A percentile compares a stretch with the other conserved stretches of the same genome.
Evolutionary conservation across 2,113 vertebrate species (phyloP).

Genomic region (Melierax canorus): DNA sequence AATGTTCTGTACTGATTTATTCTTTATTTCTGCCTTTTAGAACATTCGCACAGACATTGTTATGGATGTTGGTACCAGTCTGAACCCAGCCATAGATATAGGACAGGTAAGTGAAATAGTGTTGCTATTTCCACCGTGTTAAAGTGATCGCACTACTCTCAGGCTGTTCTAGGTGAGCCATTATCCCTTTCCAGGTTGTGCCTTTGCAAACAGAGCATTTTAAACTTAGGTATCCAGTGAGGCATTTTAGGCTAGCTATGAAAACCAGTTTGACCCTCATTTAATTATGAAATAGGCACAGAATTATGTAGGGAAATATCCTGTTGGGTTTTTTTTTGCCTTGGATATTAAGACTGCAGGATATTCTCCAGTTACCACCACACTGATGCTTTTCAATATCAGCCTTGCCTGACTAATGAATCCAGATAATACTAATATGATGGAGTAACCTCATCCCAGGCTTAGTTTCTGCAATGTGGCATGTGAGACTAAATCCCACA

Average conservation of each 20-base stretch:
- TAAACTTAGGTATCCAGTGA: not conserved
- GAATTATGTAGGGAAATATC: not conserved
- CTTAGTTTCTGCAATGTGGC: not conserved
- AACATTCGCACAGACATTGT: constrained; percentile 91
- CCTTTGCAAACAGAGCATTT: not conserved
- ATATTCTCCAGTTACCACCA: not conserved
- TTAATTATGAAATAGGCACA: not conserved
- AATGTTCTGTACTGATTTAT: not conserved
- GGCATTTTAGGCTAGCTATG: not conserved
- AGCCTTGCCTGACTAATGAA: not conserved
- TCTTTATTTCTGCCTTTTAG: constrained; percentile 64
- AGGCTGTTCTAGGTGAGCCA: not conserved
- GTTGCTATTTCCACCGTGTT: not conserved
- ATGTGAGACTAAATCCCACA: not conserved
- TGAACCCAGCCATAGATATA: constrained; percentile 96
- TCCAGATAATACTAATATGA: not conserved
- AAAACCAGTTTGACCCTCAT: not conserved
- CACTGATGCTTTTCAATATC: not conserved
- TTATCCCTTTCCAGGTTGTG: not conserved
- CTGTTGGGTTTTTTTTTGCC: not conserved
- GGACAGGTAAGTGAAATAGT: constrained; percentile 84
- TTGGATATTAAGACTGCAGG: not conserved
- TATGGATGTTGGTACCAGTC: constrained; percentile 94
- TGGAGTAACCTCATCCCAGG: not conserved
- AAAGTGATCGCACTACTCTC: not conserved